Conservation (phyloP, 1,140 invertebrate species). For the Pollicipes pollicipes region DNA sequence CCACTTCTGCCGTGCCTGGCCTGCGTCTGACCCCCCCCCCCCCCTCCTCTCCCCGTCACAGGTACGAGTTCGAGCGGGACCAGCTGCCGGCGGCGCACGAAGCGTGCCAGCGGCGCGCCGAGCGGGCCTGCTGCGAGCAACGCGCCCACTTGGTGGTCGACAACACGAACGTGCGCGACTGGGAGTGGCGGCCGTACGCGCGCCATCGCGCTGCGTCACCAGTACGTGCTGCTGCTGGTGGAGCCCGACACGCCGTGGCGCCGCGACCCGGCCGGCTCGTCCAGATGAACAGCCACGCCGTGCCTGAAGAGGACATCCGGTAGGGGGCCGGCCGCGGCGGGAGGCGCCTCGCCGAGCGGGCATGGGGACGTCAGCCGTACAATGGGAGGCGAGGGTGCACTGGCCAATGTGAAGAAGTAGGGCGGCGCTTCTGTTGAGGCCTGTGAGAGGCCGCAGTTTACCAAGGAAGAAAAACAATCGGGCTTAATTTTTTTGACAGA, state of each 20-base stretch:
- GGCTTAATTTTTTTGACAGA: too few species aligned
- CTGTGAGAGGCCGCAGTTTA: too few species aligned
- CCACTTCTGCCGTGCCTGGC: too few species aligned
- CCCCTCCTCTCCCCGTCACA: too few species aligned
- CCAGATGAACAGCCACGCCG: slow-evolving; percentile 22
- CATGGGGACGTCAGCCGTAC: too few species aligned
- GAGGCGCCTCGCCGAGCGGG: slow-evolving; percentile 18
- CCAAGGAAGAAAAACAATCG: too few species aligned
- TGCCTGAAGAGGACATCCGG: slow-evolving; percentile 19
- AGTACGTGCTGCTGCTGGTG: slow-evolving; percentile 24
- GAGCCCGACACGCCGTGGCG: slow-evolving; percentile 27
- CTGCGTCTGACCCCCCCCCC: too few species aligned
- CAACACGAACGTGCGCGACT: slow-evolving; percentile 26
- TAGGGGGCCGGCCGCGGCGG: too few species aligned
- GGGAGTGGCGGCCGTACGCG: slow-evolving; percentile 26
- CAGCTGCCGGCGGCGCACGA: slow-evolving; percentile 23
- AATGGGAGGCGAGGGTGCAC: too few species aligned
- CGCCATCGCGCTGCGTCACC: slow-evolving; percentile 20
- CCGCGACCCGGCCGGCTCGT: slow-evolving; percentile 21
- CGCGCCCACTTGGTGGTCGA: slow-evolving; percentile 25
- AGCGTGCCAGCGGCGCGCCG: slow-evolving; percentile 18
- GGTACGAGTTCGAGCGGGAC: slow-evolving; percentile 23
- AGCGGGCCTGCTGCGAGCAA: slow-evolving; percentile 17
- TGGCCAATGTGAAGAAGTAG: too few species aligned
- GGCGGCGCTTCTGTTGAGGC: too few species aligned